A percentile compares a stretch with the other conserved stretches of the same genome.
phyloP scores from a whole-genome alignment of 1,140 invertebrate genomes.

The Drosophila kanapiae region DNA sequence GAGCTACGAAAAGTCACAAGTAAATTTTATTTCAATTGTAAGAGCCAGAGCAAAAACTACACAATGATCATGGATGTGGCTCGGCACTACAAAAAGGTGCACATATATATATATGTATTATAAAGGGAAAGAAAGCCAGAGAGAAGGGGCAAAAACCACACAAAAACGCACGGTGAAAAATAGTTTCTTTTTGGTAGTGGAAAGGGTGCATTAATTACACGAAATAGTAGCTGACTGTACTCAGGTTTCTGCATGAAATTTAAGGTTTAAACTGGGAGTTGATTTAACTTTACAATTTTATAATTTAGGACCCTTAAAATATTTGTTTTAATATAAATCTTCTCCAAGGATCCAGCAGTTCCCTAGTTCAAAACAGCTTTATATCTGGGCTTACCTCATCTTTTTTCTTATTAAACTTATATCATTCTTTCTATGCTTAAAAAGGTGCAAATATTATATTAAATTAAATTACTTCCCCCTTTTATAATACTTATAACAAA shows the following conservation, averaged over 20 bases:
- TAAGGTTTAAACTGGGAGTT: not conserved
- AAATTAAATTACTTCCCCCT: too few species aligned
- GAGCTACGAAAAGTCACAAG: constrained; percentile 79
- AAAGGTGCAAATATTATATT: too few species aligned
- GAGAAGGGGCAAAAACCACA: constrained; percentile 16
- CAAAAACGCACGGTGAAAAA: constrained; percentile 28
- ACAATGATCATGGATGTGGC: constrained; percentile 41
- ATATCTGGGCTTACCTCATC: too few species aligned
- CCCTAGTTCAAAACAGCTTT: not conserved
- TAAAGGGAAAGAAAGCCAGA: constrained; percentile 3
- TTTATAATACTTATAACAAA: too few species aligned
- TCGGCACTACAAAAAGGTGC: constrained; percentile 33
- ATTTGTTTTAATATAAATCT: not conserved
- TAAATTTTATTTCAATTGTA: constrained; percentile 84
- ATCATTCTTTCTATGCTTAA: too few species aligned
- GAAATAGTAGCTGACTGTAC: not conserved
- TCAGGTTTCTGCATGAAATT: not conserved
- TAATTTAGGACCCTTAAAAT: not conserved
- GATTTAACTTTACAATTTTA: not conserved
- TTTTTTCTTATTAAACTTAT: too few species aligned
- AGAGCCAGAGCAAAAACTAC: constrained; percentile 76
- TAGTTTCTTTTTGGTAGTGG: not conserved
- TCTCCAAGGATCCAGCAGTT: not conserved
- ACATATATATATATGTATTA: constrained; percentile 33
- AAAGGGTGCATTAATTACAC: not conserved